Evolutionary conservation across 2,113 vertebrate species (phyloP), one percentile per base, ranked within the genome.

Genomic region (Vireo altiloquus): DNA sequence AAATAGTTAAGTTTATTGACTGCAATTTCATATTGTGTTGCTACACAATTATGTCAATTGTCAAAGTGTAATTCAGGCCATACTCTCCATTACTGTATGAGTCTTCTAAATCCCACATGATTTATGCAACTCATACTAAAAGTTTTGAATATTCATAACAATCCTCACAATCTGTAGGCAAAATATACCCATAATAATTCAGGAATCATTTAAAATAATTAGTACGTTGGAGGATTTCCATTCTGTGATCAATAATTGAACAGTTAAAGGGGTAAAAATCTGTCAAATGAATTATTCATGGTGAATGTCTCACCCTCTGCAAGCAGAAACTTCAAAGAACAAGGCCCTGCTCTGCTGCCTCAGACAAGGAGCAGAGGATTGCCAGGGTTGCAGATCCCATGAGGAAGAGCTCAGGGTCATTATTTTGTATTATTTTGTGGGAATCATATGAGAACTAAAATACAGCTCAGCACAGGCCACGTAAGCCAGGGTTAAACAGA

Each of bases 161-260:
- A 68, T 75, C 60, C 33, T 40, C 61, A 44, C 47, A 95, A 90
- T 91, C 89, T 91, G 82, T 75, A 87, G 86, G 91, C 80, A 94
- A 93, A 89, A 90, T 86, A 75, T 6, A 93, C 18, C 52, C 86
- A 49, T 88, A 94, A 63, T 95, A 94, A 96, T 91, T 93, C 83
- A 91, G 77, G 92, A 94, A 95, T 92, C 11, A 92, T 82, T 94
- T 94, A 70, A 93, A 92, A 92, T 97, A 97, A 96, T 95, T 95
- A 93, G 82, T 64, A 91, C 19, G 0, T 94, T 78, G 59, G 91
- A 96, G 82, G 77, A 83, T 95, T 84, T 93, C 68, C 64, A 47
- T 64, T 91, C 89, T 95, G 91, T 94, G 95, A 97, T 97, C 92
- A 97, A 97, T 97, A 92, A 96, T 94, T 97, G 89, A 97, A 91